phyloP scores from a whole-genome alignment of 1,140 invertebrate genomes.

The Batillaria attramentaria region DNA sequence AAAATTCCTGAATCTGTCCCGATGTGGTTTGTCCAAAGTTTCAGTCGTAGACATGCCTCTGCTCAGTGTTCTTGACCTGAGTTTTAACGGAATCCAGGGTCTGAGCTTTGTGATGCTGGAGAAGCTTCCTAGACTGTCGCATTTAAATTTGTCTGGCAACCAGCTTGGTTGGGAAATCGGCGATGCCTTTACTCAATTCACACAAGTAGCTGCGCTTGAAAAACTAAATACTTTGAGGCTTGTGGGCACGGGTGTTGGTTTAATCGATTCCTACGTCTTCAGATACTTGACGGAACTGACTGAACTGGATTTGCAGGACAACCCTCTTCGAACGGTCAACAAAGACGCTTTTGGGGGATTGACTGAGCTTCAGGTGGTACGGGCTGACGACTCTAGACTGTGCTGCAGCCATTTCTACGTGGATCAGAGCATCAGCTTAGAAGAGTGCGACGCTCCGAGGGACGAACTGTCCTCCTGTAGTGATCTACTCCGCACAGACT shows the following conservation, averaged over 20 bases:
- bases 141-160: neutral
- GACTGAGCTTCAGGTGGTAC: neutral
- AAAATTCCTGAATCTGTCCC: slow-evolving; percentile 20
- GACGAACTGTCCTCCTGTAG: slow-evolving; percentile 49
- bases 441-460: slow-evolving; percentile 15
- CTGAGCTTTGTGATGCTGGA: slow-evolving; percentile 28
- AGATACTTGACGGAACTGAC: neutral
- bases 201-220: neutral
- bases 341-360: neutral
- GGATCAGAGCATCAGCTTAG: too few species aligned
- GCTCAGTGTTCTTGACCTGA: slow-evolving; percentile 43
- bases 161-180: neutral
- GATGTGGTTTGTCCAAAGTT: neutral
- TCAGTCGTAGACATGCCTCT: neutral
- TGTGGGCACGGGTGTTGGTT: neutral
- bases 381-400: neutral
- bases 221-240: neutral
- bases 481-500: slow-evolving; percentile 38
- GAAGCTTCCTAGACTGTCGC: slow-evolving; percentile 34
- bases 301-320: neutral
- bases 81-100: slow-evolving; percentile 47
- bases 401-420: neutral
- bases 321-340: neutral
- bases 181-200: neutral
- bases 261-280: neutral